phyloP scores from a whole-genome alignment of 2,113 vertebrate genomes.

The Otis tarda region DNA sequence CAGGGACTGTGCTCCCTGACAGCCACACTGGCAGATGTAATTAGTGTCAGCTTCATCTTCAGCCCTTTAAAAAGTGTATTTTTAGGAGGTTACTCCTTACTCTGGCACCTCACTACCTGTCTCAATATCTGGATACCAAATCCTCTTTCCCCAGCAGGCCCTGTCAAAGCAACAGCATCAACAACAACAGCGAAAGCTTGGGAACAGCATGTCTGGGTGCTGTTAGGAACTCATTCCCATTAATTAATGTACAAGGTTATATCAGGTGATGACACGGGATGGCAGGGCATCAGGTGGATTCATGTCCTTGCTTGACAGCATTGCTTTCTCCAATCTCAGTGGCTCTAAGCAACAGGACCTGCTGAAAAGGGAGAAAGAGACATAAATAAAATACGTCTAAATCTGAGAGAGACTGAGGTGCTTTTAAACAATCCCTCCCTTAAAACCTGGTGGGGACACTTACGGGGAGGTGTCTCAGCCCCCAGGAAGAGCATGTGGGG shows the following conservation, averaged over 20 bases:
- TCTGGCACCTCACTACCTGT: neutral
- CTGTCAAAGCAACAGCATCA: neutral
- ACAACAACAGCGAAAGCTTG: neutral
- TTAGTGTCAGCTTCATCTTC: neutral
- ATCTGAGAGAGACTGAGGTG: neutral
- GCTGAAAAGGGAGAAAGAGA: neutral
- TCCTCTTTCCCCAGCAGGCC: neutral
- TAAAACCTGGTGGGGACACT: rapidly evolving
- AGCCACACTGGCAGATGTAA: neutral
- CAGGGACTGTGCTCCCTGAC: neutral
- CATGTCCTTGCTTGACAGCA: rapidly evolving
- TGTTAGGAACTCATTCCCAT: neutral
- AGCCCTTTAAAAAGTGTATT: neutral
- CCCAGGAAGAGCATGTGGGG: rapidly evolving
- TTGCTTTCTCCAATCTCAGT: neutral
- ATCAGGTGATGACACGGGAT: neutral
- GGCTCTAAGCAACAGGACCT: neutral
- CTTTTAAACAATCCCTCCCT: neutral
- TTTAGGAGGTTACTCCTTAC: neutral
- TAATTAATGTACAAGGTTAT: neutral
- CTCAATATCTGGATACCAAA: neutral
- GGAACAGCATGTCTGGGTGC: neutral
- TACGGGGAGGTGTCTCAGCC: neutral
- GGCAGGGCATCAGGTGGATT: neutral
- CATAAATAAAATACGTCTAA: neutral